Evolutionary conservation across 2,797 vertebrate species (phyloP).

Genomic region (Hephaestus fuliginosus): DNA sequence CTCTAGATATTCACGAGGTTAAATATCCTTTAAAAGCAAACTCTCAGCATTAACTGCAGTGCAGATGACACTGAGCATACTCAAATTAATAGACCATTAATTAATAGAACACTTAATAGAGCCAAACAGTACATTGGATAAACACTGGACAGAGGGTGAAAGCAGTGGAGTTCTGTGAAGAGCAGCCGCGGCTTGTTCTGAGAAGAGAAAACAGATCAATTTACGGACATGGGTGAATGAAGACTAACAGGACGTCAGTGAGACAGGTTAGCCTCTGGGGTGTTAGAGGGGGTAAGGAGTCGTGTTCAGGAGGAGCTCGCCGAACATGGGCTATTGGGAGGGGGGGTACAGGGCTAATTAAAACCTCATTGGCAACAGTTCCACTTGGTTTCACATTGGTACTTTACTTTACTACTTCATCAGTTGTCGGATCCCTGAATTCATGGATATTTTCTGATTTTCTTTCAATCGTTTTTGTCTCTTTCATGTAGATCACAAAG

Average conservation of each 20-base stretch:
- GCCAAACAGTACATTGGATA: constrained; percentile 32
- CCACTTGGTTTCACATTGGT: constrained; percentile 17
- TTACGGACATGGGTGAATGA: constrained; percentile 51
- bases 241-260: constrained; percentile 53
- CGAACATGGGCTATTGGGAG: constrained; percentile 2
- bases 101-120: not conserved
- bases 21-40: not conserved
- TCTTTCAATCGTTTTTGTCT: constrained; percentile 29
- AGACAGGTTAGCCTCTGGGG: constrained; percentile 42
- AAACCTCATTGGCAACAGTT: constrained; percentile 14
- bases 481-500: constrained; percentile 46
- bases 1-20: constrained; percentile 13
- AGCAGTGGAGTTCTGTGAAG: constrained; percentile 52
- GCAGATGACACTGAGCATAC: not conserved
- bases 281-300: not conserved
- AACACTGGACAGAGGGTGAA: constrained; percentile 27
- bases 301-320: constrained; percentile 15
- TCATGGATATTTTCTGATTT: constrained; percentile 32
- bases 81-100: constrained; percentile 1
- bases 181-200: constrained; percentile 46
- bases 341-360: constrained; percentile 29
- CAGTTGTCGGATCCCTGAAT: constrained; percentile 12
- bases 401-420: not conserved
- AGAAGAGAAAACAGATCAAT: constrained; percentile 69
- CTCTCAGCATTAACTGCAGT: constrained; percentile 4